Evolutionary conservation across 2,797 vertebrate species (phyloP).

Genomic region (Pangasius djambal): DNA sequence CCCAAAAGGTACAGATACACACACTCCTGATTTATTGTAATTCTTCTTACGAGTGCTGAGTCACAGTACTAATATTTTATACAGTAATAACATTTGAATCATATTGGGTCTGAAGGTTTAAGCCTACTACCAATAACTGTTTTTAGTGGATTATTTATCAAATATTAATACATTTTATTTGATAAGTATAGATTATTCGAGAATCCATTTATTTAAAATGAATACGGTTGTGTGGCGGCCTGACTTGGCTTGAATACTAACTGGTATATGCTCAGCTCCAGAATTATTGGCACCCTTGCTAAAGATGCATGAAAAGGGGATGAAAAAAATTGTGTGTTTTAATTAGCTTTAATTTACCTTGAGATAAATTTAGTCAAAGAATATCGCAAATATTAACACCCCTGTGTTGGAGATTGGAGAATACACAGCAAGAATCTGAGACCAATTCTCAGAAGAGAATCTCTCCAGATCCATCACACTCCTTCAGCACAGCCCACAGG

Average conservation of each 20-base stretch:
- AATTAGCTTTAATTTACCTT: neutral
- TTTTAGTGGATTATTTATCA: neutral
- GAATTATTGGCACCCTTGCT: neutral
- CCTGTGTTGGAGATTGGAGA: neutral
- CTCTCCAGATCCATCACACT: neutral
- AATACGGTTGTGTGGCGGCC: neutral
- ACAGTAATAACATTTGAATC: neutral
- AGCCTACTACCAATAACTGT: neutral
- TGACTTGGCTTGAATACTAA: neutral
- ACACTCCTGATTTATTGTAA: neutral
- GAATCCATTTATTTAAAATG: neutral
- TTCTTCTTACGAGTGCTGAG: neutral
- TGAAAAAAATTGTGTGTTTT: neutral
- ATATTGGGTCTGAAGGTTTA: neutral
- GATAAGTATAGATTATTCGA: neutral
- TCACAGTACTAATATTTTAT: neutral
- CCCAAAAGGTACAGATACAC: conserved; percentile 75
- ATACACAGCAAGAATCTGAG: neutral
- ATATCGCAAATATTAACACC: neutral
- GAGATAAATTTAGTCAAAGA: neutral
- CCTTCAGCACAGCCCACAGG: neutral
- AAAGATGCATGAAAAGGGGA: neutral
- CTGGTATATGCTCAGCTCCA: neutral
- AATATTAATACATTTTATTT: neutral
- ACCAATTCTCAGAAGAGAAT: neutral